Conservation (phyloP, 2,888 invertebrate genomes). For the Drepanosiphum platanoidis region DNA sequence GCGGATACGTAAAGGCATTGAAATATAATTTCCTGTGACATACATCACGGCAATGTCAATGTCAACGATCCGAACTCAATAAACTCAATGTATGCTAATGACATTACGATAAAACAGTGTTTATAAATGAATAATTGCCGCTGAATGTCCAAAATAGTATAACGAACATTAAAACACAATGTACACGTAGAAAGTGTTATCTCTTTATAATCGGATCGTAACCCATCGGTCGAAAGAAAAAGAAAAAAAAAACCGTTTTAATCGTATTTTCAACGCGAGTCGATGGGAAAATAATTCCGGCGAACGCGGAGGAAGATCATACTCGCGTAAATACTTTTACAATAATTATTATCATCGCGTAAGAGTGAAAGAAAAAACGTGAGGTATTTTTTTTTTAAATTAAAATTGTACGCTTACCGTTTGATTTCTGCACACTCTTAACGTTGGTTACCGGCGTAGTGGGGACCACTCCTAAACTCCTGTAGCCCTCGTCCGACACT, state of each 20-base stretch:
- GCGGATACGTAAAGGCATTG: not conserved
- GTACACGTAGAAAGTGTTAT: no score
- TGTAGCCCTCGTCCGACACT: slow-evolving; percentile 86
- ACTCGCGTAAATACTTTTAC: no score
- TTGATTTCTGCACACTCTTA: slow-evolving; percentile 41
- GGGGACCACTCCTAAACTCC: slow-evolving; percentile 77
- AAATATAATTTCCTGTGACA: not conserved
- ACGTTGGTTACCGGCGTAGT: slow-evolving; percentile 68
- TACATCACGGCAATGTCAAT: slow-evolving; percentile 35
- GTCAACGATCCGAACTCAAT: not conserved
- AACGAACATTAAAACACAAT: not conserved
- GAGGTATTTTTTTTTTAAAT: not conserved
- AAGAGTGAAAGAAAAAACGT: no score
- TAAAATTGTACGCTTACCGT: slow-evolving; percentile 45
- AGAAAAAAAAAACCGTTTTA: no score
- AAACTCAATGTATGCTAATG: slow-evolving; percentile 12
- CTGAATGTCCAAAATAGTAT: not conserved
- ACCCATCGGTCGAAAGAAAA: no score
- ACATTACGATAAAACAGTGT: slow-evolving; percentile 11
- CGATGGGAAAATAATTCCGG: no score
- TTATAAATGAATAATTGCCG: slow-evolving; percentile 15
- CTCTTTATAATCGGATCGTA: no score
- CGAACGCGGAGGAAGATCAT: no score
- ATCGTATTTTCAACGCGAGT: no score
- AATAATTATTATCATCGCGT: no score